Evolutionary conservation across 2,888 invertebrate species (phyloP).

Genomic region (Camponotus fellah): DNA sequence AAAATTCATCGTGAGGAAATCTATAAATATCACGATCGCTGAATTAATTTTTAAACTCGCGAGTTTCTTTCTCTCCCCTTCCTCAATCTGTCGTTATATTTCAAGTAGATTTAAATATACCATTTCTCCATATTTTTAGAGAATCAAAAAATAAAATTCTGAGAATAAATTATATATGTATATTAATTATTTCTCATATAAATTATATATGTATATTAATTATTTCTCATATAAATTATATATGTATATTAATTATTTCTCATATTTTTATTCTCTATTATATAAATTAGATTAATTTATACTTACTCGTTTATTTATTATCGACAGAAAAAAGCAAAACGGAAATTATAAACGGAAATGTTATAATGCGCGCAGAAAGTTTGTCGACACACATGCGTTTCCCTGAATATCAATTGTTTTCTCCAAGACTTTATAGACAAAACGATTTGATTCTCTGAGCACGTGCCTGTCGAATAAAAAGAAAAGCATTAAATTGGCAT

Average conservation of each 20-base stretch:
- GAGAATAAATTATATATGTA: background rate
- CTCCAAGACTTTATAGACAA: background rate
- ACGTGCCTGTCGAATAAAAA: constrained; percentile 17
- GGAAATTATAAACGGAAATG: constrained; percentile 8
- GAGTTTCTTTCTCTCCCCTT: background rate
- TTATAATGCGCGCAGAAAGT: constrained; percentile 26
- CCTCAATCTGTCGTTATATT: background rate
- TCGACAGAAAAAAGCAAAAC: background rate
- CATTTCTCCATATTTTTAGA: background rate
- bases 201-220: background rate
- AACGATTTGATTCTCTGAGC: constrained; percentile 11
- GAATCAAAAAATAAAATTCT: background rate
- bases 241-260: background rate
- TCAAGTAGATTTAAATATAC: background rate
- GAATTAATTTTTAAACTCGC: constrained; percentile 7
- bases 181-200: too few relatives aligned
- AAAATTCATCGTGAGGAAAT: background rate
- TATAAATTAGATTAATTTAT: background rate
- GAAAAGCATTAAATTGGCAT: background rate
- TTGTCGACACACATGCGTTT: constrained; percentile 43
- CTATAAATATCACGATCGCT: constrained; percentile 20
- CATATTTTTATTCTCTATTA: background rate
- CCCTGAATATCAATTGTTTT: constrained; percentile 58
- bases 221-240: background rate
- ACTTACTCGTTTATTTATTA: background rate